Conservation (phyloP, 2,888 invertebrate genomes). For the Pseudococcus viburni region DNA sequence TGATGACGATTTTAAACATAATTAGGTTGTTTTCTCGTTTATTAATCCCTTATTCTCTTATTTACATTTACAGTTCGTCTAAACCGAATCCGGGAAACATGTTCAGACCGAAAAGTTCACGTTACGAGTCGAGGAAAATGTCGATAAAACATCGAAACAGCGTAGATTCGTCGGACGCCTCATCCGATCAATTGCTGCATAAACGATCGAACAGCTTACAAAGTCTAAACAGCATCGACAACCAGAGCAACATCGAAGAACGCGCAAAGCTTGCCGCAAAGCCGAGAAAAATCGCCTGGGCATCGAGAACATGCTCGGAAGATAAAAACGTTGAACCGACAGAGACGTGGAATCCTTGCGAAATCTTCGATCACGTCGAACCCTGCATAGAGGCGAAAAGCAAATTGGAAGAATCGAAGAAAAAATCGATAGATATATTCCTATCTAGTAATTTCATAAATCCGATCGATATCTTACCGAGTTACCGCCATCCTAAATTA, state of each 20-base stretch:
- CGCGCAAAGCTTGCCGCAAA: neutral
- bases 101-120: constrained; percentile 54
- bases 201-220: constrained; percentile 57
- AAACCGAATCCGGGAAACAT: neutral
- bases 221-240: constrained; percentile 35
- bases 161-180: neutral
- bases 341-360: neutral
- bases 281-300: constrained; percentile 44
- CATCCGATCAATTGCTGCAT: neutral
- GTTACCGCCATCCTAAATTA: neutral
- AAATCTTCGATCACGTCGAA: neutral
- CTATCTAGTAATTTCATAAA: constrained; percentile 51
- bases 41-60: neutral
- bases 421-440: constrained; percentile 55
- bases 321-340: neutral
- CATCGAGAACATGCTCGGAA: neutral
- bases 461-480: constrained; percentile 30
- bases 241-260: constrained; percentile 27
- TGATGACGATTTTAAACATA: too few species aligned
- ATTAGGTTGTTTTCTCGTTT: neutral
- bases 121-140: constrained; percentile 12
- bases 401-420: constrained; percentile 9
- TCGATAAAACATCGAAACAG: constrained; percentile 1
- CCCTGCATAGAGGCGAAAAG: neutral
- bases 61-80: neutral